Evolutionary conservation across 2,797 vertebrate species (phyloP), one percentile per base, ranked within the genome.

Genomic region (Etheostoma nigrum): DNA sequence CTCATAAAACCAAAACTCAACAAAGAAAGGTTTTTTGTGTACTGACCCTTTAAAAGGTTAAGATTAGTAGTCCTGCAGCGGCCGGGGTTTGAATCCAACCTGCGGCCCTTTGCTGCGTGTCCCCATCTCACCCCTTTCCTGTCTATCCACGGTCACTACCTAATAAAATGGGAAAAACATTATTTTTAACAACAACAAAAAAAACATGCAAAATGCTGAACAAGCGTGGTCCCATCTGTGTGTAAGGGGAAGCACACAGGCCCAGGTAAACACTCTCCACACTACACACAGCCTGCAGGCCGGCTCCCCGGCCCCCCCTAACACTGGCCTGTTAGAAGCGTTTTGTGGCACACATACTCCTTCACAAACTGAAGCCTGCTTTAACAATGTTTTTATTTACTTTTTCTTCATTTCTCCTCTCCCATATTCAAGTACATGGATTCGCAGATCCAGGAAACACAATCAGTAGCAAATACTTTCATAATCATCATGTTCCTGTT

Each of bases 341-440:
- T 60, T 60, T 21, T 23, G 40, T 15, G 3, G 18, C 25, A 49
- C 33, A 73, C 19, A 81, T 7, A 73, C 45, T 27, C 30, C 14
- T 15, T 0, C 16, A 76, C 60, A 85, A 73, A 66, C 47, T 19
- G 13, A 53, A 48, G 3, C 44, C 52, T 65, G 82, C 73, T 93
- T 84, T 68, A 25, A 88, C 78, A 82, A 79, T 11, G 19, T 67
- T 87, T 82, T 87, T 81, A 72, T 86, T 80, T 1, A 48, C 25
- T 84, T 91, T 90, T 89, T 85, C 72, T 54, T 74, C 36, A 30
- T 42, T 74, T 81, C 69, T 72, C 73, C 67, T 81, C 59, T 80
- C 69, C 60, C 66, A 79, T 84, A 86, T 93, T 94, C 93, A 95
- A 95, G 92, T 94, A 94, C 90, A 90, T 77, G 88, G 92, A 92